These are phyloP conservation scores for Myodes glareolus DNA, from an alignment of 2,113 vertebrate genomes.

Conservation along the genomic window DNA sequence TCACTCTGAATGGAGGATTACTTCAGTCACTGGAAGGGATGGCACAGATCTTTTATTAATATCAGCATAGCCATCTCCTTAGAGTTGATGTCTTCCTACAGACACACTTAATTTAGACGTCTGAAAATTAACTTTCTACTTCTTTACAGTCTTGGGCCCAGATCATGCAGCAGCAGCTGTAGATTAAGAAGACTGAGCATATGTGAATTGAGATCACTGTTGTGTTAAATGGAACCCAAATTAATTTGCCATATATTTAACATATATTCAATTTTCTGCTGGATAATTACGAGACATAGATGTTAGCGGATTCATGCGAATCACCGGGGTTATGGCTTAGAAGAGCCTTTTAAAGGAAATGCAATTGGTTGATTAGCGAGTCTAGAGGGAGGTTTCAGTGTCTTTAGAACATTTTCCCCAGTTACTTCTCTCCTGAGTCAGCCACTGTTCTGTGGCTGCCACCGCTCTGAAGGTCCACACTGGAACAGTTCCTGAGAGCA, in stretches of 20 bases:
- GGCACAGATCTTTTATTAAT: not conserved
- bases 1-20: not conserved
- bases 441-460: not conserved
- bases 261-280: conserved; percentile 57
- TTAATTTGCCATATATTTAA: conserved; percentile 57
- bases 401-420: conserved; percentile 19
- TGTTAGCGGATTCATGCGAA: conserved; percentile 49
- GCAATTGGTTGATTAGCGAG: conserved; percentile 3
- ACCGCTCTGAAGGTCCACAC: not conserved
- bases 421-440: not conserved
- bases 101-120: conserved; percentile 25
- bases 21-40: not conserved
- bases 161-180: conserved; percentile 37
- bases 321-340: conserved; percentile 18
- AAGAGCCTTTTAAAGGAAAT: conserved; percentile 35
- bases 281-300: conserved; percentile 46
- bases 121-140: conserved; percentile 45
- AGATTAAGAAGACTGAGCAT: conserved; percentile 52
- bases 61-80: not conserved
- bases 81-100: conserved; percentile 13
- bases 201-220: conserved; percentile 43
- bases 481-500: not conserved
- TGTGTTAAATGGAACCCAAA: conserved; percentile 69
- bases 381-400: not conserved
- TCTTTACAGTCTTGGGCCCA: not conserved